phyloP scores from a whole-genome alignment of 2,797 vertebrate genomes.

The Pangasius larnaudii region DNA sequence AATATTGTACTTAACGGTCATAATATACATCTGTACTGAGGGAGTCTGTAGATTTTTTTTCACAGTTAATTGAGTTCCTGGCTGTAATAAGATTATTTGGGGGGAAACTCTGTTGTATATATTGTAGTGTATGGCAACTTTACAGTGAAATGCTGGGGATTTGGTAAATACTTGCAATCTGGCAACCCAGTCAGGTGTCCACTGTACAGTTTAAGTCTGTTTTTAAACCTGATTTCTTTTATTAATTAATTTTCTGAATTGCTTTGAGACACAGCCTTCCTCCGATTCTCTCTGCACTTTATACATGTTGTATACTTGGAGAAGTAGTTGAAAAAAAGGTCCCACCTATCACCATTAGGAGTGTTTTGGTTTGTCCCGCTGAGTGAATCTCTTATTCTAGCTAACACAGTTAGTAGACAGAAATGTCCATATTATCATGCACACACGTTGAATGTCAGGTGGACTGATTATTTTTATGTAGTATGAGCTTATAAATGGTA shows the following conservation, averaged over 20 bases:
- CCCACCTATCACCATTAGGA: background rate
- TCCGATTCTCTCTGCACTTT: background rate
- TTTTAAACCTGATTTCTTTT: background rate
- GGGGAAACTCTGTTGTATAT: background rate
- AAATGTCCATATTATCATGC: background rate
- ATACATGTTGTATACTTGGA: too few species aligned
- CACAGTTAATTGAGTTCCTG: background rate
- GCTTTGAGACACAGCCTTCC: background rate
- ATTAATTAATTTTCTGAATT: background rate
- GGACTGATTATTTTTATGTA: background rate
- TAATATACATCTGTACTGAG: background rate
- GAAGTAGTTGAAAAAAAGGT: too few species aligned
- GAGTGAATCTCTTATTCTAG: background rate
- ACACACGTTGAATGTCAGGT: background rate
- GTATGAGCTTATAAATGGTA: background rate
- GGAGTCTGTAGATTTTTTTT: background rate
- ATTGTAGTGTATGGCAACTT: background rate
- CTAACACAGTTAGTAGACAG: background rate
- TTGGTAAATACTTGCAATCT: background rate
- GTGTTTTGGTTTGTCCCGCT: background rate
- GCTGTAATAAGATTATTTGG: background rate
- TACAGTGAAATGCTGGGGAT: background rate
- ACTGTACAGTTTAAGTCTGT: background rate
- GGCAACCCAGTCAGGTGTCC: background rate
- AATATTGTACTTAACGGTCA: background rate